Evolutionary conservation across 2,113 vertebrate genomes (phyloP).

Genomic region (Misgurnus anguillicaudatus): DNA sequence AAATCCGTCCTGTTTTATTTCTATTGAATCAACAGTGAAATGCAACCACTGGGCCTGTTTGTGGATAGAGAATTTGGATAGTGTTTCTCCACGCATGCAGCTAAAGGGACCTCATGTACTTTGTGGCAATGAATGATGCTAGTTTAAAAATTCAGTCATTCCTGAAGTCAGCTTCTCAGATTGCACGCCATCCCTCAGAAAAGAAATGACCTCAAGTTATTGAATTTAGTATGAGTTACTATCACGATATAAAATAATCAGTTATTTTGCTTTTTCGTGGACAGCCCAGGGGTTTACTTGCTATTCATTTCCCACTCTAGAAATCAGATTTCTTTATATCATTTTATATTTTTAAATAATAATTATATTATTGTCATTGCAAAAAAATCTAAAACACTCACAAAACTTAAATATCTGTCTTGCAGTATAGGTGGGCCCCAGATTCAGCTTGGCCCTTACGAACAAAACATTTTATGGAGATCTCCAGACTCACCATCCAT

Average conservation of each 20-base stretch:
- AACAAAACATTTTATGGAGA: constrained; percentile 31
- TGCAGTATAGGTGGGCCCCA: constrained; percentile 22
- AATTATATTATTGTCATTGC: not conserved
- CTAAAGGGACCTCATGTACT: constrained; percentile 59
- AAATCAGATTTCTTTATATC: not conserved
- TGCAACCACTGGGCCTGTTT: constrained; percentile 80
- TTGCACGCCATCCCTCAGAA: constrained; percentile 57
- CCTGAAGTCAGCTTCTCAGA: constrained; percentile 59
- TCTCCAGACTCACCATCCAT: constrained; percentile 21
- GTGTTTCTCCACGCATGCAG: constrained; percentile 78
- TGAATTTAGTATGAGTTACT: constrained; percentile 54
- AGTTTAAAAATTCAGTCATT: constrained; percentile 65
- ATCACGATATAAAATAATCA: constrained; percentile 56
- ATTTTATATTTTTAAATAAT: too few species aligned
- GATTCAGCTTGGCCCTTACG: not conserved
- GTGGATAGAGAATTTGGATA: constrained; percentile 72
- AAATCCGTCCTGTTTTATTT: constrained; percentile 97
- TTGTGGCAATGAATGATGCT: constrained; percentile 59
- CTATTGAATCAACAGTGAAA: constrained; percentile 98
- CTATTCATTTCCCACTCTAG: not conserved
- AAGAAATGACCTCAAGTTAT: constrained; percentile 49
- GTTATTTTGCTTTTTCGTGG: constrained; percentile 24
- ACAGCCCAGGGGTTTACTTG: constrained; percentile 25
- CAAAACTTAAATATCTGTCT: constrained; percentile 4
- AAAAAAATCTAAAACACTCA: not conserved